Evolutionary conservation across 1,140 invertebrate genomes (phyloP).

Genomic region (Pogonognathellus flavescens): DNA sequence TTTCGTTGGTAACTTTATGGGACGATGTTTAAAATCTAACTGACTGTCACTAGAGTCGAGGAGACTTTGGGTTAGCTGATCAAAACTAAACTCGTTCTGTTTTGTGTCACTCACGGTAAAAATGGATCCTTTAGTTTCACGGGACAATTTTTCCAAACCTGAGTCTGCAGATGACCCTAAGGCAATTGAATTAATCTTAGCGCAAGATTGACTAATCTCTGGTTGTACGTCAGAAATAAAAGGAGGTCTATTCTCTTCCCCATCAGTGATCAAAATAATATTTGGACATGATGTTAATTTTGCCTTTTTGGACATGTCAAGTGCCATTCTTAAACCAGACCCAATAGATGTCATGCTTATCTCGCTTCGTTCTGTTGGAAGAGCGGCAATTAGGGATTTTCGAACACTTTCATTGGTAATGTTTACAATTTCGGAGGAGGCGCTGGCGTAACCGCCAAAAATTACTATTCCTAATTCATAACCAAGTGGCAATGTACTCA

Average conservation of each 20-base stretch:
- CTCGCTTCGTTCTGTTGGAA: background rate
- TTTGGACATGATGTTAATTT: background rate
- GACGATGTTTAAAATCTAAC: background rate
- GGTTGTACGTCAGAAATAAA: background rate
- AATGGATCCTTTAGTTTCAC: conserved; percentile 2
- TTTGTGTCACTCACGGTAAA: conserved; percentile 27
- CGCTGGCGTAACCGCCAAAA: background rate
- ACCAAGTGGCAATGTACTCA: background rate
- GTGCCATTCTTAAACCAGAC: background rate
- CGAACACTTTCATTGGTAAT: background rate
- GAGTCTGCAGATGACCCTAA: conserved; percentile 24
- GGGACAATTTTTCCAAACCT: conserved; percentile 24
- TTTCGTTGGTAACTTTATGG: conserved; percentile 38
- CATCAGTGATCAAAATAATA: conserved; percentile 6
- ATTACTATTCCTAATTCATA: background rate
- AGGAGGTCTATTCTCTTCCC: background rate
- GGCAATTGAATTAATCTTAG: conserved; percentile 48
- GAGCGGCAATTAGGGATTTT: background rate
- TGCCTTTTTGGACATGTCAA: background rate
- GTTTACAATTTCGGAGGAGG: background rate
- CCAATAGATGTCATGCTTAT: background rate
- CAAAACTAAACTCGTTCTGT: background rate
- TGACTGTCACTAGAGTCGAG: conserved; percentile 27
- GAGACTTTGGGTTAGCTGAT: conserved; percentile 31
- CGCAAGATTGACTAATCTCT: background rate